Evolutionary conservation across 2,113 vertebrate species (phyloP), one percentile per base, ranked within the genome.

Genomic region (Vulpes vulpes): DNA sequence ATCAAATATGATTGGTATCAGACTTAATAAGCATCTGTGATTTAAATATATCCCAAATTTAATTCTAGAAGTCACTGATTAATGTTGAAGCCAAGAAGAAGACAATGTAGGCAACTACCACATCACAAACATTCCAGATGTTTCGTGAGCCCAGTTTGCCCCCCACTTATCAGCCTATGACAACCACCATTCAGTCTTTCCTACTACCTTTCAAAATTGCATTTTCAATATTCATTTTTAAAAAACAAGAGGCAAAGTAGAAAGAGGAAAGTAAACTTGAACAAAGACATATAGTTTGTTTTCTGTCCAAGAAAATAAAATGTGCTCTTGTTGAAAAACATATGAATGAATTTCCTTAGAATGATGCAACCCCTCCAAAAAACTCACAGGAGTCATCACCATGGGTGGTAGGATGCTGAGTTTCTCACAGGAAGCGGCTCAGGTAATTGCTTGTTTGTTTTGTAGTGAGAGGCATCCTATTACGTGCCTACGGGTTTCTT

Each of bases 1-100:
- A 78, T 65, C 71, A 53, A 79, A 57, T 89, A 78, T n/a, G 55
- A 85, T 97, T 32, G 91, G 27, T 86, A 86, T 27, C 59, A 87
- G 62, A 91, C 35, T 57, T 71, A 83, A 92, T 64, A 90, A 97
- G 85, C 86, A 96, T 91, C 89, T 98, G 79, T 55, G 87, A 95
- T 78, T 96, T 96, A 98, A 98, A 97, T 89, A 97, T 94, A 89
- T 95, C 96, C 82, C 97, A 91, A 82, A 80, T 93, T 95, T 82
- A 89, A 95, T 90, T 94, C 90, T 82, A 91, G 62, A 79, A 8
- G 67, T 62, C 96, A 64, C 55, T 97, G 97, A 95, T 97, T 96
- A 92, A 69, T 69, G 76, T n/a, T 53, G 35, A 73, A 93, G 64
- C 79, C 92, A 96, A 78, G n/a, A 91, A 87, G 88, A 95, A 91